Evolutionary conservation across 1,140 invertebrate genomes (phyloP).

Genomic region (Temnothorax nylanderi): DNA sequence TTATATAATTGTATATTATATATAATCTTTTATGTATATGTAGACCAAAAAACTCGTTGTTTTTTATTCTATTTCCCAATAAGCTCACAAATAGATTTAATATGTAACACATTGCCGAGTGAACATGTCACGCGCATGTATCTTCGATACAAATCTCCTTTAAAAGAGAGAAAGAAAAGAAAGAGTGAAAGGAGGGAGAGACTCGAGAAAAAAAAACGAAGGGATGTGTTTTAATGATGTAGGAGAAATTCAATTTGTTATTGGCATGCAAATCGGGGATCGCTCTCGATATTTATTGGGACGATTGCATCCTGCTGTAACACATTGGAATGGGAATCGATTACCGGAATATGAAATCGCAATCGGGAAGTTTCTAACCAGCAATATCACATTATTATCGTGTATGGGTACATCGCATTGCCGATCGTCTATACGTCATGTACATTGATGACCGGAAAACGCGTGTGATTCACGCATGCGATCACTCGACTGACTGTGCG

Average conservation of each 20-base stretch:
- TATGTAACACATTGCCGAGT: neutral
- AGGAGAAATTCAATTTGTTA: conserved; percentile 66
- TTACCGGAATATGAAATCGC: neutral
- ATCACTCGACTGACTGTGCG: neutral
- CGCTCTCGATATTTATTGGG: conserved; percentile 51
- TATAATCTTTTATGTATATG: neutral
- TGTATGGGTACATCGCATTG: neutral
- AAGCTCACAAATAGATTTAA: neutral
- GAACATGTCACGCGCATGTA: neutral
- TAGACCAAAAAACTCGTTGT: neutral
- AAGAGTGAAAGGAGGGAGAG: neutral
- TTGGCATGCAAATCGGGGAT: conserved; percentile 52
- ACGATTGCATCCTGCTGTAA: conserved; percentile 62
- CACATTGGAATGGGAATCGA: conserved; percentile 58
- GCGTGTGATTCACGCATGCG: neutral
- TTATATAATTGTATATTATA: neutral
- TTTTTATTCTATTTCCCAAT: neutral
- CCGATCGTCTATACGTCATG: conserved; percentile 18
- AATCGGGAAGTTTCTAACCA: neutral
- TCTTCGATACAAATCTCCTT: neutral
- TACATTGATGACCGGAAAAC: neutral
- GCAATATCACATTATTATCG: conserved; percentile 55
- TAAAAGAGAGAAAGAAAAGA: neutral
- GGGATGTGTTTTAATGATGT: conserved; percentile 51
- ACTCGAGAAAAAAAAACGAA: neutral